Conservation (phyloP, 2,888 invertebrate species). For the Bombylius major region DNA sequence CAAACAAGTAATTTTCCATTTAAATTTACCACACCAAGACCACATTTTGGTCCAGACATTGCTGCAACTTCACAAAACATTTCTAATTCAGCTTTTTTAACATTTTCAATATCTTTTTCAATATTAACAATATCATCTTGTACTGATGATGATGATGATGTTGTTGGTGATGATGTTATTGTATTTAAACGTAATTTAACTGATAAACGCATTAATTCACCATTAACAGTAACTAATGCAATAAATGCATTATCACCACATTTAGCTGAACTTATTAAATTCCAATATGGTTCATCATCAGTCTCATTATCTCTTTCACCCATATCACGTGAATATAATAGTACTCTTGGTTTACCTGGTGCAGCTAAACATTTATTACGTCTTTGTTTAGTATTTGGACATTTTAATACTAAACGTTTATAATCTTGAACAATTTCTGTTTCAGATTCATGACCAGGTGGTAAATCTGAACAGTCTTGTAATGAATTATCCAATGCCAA, state of each 20-base stretch:
- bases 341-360: slow-evolving; percentile 48
- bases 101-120: neutral
- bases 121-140: neutral
- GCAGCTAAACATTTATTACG: slow-evolving; percentile 39
- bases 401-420: slow-evolving; percentile 41
- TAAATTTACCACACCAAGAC: slow-evolving; percentile 60
- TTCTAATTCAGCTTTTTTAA: slow-evolving; percentile 37
- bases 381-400: slow-evolving; percentile 17
- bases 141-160: slow-evolving; percentile 2
- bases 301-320: slow-evolving; percentile 29
- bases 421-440: slow-evolving; percentile 69
- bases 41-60: slow-evolving; percentile 58
- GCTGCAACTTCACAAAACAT: slow-evolving; percentile 44
- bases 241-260: slow-evolving; percentile 49
- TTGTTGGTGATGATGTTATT: slow-evolving; percentile 30
- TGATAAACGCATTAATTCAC: slow-evolving; percentile 48
- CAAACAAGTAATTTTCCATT: slow-evolving; percentile 61
- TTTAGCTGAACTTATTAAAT: slow-evolving; percentile 44
- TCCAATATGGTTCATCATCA: slow-evolving; percentile 44
- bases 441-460: slow-evolving; percentile 45
- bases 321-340: slow-evolving; percentile 46
- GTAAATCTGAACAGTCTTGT: slow-evolving; percentile 67
- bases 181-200: slow-evolving; percentile 43
- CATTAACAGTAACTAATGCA: slow-evolving; percentile 50
- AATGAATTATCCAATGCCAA: slow-evolving; percentile 56